Percentiles rank a stretch among this genome's conserved stretches.
Evolutionary conservation across 2,888 invertebrate genomes (phyloP).

Genomic region (Achlya flavicornis): DNA sequence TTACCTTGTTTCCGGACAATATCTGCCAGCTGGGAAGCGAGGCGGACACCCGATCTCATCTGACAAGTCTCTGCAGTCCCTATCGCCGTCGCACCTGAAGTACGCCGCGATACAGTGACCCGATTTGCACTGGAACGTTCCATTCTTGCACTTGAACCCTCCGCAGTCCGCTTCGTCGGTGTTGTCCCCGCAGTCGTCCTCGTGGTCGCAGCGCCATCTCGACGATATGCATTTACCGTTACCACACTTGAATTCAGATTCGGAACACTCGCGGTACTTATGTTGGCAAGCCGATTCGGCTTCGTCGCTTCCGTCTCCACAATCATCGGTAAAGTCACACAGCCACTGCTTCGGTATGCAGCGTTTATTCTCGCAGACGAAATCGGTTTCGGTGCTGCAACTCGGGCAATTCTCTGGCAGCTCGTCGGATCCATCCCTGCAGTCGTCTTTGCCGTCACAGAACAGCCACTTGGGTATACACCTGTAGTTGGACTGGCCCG

Average conservation of each 20-base stretch:
- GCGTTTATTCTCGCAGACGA: constrained; percentile 95
- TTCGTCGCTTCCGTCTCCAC: constrained; percentile 97
- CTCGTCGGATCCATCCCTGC: constrained; percentile 97
- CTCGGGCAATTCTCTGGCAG: constrained; percentile 94
- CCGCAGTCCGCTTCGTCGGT: constrained; percentile 94
- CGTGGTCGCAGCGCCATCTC: constrained; percentile 97
- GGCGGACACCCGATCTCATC: constrained; percentile 96
- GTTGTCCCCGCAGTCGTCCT: constrained; percentile 98
- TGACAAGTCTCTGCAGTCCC: constrained; percentile 94
- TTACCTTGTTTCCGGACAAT: constrained; percentile 91
- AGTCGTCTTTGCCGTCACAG: constrained; percentile 99
- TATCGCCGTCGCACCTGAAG: constrained; percentile 94
- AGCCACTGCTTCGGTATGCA: constrained; percentile 96
- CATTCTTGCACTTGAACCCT: constrained; percentile 93
- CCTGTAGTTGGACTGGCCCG: constrained; percentile 95
- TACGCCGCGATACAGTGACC: constrained; percentile 96
- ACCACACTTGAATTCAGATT: constrained; percentile 94
- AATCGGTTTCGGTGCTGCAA: constrained; percentile 94
- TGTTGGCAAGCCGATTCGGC: constrained; percentile 91
- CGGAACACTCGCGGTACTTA: constrained; percentile 94
- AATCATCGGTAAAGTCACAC: constrained; percentile 98
- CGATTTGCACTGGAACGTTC: constrained; percentile 95
- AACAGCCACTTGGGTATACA: constrained; percentile 99
- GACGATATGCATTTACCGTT: constrained; percentile 96
- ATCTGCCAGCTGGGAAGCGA: constrained; percentile 93